phyloP scores from a whole-genome alignment of 1,140 invertebrate genomes.

The Eulimnadia texana region DNA sequence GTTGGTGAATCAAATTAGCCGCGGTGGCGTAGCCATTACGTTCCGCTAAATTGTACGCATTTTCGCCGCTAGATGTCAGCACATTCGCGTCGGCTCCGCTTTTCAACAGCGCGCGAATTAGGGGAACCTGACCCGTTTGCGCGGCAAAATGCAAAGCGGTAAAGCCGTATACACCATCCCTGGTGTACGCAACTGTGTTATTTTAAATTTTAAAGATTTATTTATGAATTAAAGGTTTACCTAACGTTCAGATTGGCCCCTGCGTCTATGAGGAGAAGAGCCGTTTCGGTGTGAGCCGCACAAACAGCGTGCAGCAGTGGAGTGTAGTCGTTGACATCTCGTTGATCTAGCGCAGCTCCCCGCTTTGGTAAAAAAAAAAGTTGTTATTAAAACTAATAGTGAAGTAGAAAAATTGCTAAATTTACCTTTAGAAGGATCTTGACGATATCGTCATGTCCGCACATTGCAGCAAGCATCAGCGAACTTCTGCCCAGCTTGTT shows the following conservation, averaged over 20 bases:
- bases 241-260: slow-evolving; percentile 7
- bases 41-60: neutral
- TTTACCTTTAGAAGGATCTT: neutral
- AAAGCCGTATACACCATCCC: neutral
- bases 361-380: neutral
- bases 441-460: slow-evolving; percentile 2
- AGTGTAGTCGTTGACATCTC: neutral
- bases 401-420: neutral
- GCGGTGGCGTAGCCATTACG: neutral
- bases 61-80: slow-evolving; percentile 9
- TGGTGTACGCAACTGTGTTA: neutral
- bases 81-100: neutral
- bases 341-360: neutral
- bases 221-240: neutral
- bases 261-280: neutral
- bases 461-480: slow-evolving; percentile 3
- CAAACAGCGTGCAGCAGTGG: neutral
- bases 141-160: neutral
- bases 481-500: slow-evolving; percentile 1
- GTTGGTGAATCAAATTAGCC: slow-evolving; percentile 1
- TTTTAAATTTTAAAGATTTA: neutral
- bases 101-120: slow-evolving; percentile 4
- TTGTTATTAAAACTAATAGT: neutral
- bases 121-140: neutral
- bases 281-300: slow-evolving; percentile 8